Base-by-base conservation (phyloP, 2,797 vertebrate species). In the Acanthopagrus latus region DNA sequence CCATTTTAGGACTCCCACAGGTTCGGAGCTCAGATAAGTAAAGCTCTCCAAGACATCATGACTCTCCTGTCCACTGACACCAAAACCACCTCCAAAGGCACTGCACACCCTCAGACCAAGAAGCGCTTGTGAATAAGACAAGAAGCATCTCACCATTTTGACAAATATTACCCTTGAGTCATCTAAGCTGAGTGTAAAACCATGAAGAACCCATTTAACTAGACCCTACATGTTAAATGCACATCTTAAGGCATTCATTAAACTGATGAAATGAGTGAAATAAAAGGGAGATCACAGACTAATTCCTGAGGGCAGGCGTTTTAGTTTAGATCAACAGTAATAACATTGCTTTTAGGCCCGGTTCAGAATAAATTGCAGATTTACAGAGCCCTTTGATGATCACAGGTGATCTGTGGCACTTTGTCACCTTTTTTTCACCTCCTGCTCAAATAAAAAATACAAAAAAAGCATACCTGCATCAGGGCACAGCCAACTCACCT, bases 21-120 rank as follows among this genome's bases (percentile, higher is more conserved):
- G 48, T 96, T 97, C 69, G 97, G 97, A n/a, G 84, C 74, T 65
- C 93, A 96, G 86, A 95, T 97, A 6, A 89, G 85, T 7, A 90
- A 91, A 9, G 95, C 96, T 1, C 88, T 97, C 25, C 58, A 88
- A 38, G 96, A 97, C 3, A 86, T 97, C 64, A 93, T 96, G 84
- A 27, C 78, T 3, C 83, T 98, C 23, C 92, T 97, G 56, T 91
- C 89, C 14, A 52, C 65, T 16, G 93, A 92, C 18, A 21, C 84
- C 56, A 91, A 89, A 78, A 29, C 59, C n/a, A 17, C 67, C 38
- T 38, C 82, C 70, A 89, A 74, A 77, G 56, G 38, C 48, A 0
- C 76, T 0, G 25, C 20, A 3, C 67, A 78, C 29, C 41, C 72
- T 3, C 81, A 85, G 75, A 0, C 76, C 71, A 93, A 93, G 81